Conservation (phyloP, 2,888 invertebrate species). For the Hemaris fuciformis region DNA sequence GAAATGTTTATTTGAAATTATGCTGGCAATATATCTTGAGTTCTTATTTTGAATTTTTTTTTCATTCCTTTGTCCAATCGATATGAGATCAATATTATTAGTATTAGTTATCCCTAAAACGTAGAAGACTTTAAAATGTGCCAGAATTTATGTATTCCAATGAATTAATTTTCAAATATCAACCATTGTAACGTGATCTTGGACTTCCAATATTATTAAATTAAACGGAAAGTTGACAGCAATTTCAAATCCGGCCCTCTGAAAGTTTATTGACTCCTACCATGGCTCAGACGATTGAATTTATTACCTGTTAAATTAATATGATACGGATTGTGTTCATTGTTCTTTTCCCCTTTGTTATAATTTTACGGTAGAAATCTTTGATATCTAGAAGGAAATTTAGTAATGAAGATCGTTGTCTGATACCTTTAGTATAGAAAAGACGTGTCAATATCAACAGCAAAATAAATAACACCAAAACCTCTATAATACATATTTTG, state of each 20-base stretch:
- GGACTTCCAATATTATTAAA: conserved; percentile 4
- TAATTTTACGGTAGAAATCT: neutral
- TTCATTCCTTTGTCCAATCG: no score
- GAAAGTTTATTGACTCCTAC: conserved; percentile 1
- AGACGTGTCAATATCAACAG: no score
- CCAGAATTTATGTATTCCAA: neutral
- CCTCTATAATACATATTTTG: no score
- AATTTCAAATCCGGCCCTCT: neutral
- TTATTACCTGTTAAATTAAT: neutral
- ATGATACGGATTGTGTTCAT: neutral
- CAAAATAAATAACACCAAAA: no score
- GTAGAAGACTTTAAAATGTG: neutral
- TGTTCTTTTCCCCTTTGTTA: neutral
- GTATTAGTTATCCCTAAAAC: neutral
- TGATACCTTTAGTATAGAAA: no score
- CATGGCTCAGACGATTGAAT: neutral
- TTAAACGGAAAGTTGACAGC: neutral
- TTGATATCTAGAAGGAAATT: no score
- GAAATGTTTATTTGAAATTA: neutral
- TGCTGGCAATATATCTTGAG: no score
- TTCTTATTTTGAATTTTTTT: no score
- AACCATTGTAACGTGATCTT: conserved; percentile 5
- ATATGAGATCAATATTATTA: neutral
- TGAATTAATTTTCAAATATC: neutral
- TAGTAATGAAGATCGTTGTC: no score